A percentile compares a stretch with the other conserved stretches of the same genome.
Conservation (phyloP, 2,888 invertebrate genomes). For the Amiota mariae region DNA sequence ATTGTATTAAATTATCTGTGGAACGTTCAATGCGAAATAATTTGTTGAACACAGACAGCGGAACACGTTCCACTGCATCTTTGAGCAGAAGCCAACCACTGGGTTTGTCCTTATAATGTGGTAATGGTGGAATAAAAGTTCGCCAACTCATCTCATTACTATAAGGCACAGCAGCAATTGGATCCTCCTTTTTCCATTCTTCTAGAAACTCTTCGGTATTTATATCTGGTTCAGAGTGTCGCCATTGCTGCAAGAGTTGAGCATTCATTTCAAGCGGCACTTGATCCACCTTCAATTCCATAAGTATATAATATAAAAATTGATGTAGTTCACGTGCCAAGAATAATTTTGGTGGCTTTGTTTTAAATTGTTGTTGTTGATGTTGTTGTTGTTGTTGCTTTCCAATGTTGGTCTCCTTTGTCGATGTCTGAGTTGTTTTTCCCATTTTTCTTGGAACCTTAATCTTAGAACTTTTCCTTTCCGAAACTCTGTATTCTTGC, state of each 20-base stretch:
- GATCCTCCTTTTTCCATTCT: constrained; percentile 75
- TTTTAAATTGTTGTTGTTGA: constrained; percentile 15
- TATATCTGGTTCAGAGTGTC: constrained; percentile 65
- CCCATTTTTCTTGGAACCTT: neutral
- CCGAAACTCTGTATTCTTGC: constrained; percentile 53
- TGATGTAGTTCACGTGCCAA: constrained; percentile 81
- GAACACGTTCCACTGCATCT: constrained; percentile 81
- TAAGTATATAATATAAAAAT: constrained; percentile 81
- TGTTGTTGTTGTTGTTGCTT: too few species aligned
- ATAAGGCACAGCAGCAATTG: constrained; percentile 52
- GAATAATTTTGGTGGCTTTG: constrained; percentile 77
- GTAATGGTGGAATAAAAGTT: constrained; percentile 82
- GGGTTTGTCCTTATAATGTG: constrained; percentile 76
- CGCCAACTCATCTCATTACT: constrained; percentile 78
- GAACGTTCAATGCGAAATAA: constrained; percentile 76
- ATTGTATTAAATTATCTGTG: constrained; percentile 66
- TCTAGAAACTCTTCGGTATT: constrained; percentile 70
- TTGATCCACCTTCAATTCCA: constrained; percentile 75
- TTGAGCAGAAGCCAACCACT: constrained; percentile 81
- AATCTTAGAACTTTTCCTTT: constrained; percentile 41
- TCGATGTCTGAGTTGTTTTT: neutral
- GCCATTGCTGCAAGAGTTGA: constrained; percentile 62
- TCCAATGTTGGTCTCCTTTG: constrained; percentile 31
- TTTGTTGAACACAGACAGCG: constrained; percentile 81
- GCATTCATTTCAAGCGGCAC: constrained; percentile 51